phyloP scores from a whole-genome alignment of 2,113 vertebrate genomes.

The Natator depressus region DNA sequence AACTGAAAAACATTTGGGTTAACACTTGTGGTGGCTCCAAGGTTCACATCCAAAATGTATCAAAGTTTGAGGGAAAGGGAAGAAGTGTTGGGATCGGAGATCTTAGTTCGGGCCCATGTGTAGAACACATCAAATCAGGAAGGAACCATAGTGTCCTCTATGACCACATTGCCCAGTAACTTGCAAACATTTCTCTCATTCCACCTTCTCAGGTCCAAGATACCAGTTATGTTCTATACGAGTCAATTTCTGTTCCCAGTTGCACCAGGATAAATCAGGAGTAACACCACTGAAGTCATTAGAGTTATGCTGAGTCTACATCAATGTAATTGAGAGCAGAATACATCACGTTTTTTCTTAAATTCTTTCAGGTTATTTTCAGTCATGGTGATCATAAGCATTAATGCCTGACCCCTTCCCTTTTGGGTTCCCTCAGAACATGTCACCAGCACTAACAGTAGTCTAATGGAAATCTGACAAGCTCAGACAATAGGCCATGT shows the following conservation, averaged over 20 bases:
- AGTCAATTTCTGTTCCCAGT: background rate
- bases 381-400: background rate
- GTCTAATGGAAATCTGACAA: slow-evolving; percentile 13
- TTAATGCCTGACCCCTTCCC: slow-evolving; percentile 47
- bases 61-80: background rate
- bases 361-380: background rate
- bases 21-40: background rate
- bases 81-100: background rate
- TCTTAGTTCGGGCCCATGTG: background rate
- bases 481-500: slow-evolving; percentile 48
- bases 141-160: too few species aligned
- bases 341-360: background rate
- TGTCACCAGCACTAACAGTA: slow-evolving; percentile 32
- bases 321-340: background rate
- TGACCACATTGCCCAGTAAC: background rate
- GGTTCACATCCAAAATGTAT: background rate
- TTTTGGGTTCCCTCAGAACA: background rate
- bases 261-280: background rate
- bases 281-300: background rate
- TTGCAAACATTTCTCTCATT: background rate
- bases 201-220: background rate
- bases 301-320: background rate
- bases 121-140: background rate
- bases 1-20: background rate
- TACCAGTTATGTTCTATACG: fast-evolving